Evolutionary conservation across 1,140 invertebrate genomes (phyloP).

Genomic region (Agraylea sexmaculata): DNA sequence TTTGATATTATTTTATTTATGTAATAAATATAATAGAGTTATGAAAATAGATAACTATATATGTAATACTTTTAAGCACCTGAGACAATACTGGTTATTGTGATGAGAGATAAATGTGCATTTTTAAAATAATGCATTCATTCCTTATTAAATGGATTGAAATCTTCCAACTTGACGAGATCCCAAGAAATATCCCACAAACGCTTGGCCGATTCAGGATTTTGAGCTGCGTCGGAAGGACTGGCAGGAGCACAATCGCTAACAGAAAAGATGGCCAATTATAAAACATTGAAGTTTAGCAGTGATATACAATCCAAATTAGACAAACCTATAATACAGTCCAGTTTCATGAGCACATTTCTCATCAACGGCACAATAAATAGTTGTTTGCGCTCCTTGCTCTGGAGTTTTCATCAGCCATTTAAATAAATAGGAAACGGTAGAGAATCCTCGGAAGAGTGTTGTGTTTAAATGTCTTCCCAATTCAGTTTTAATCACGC

Average conservation of each 20-base stretch:
- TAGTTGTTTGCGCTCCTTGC: slow-evolving; percentile 66
- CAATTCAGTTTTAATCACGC: slow-evolving; percentile 61
- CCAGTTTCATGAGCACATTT: slow-evolving; percentile 50
- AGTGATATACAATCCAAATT: no score
- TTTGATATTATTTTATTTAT: no score
- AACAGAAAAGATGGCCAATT: no score
- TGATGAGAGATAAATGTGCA: no score
- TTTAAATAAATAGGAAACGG: slow-evolving; percentile 23
- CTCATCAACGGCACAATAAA: slow-evolving; percentile 67
- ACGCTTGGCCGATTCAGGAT: slow-evolving; percentile 46
- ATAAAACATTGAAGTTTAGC: no score
- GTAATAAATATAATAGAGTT: no score
- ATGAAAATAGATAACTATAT: no score
- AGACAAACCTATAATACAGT: slow-evolving; percentile 46
- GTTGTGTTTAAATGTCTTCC: slow-evolving; percentile 52
- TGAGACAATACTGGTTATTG: no score
- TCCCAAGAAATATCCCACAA: slow-evolving; percentile 62
- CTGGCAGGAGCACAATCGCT: slow-evolving; percentile 43
- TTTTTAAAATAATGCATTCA: no score
- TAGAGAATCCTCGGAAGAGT: slow-evolving; percentile 31
- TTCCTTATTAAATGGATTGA: slow-evolving; percentile 26
- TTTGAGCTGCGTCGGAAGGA: slow-evolving; percentile 33
- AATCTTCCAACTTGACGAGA: slow-evolving; percentile 38
- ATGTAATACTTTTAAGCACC: no score
- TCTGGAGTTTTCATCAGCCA: slow-evolving; percentile 47